phyloP scores from a whole-genome alignment of 1,140 invertebrate species.

The Bombus superbus region DNA sequence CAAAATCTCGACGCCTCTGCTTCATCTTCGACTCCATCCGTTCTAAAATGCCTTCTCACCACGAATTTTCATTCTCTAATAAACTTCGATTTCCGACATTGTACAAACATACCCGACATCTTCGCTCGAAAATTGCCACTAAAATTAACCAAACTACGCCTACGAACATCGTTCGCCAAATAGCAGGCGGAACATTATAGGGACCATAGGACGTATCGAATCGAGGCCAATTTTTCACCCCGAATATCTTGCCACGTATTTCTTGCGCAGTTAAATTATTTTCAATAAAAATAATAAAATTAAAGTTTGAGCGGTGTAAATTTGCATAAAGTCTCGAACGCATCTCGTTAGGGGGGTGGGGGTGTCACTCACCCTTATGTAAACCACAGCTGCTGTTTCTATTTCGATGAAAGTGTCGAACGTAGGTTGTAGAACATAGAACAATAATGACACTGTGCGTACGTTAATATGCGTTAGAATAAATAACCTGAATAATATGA shows the following conservation, averaged over 20 bases:
- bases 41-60: background rate
- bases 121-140: background rate
- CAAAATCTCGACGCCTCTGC: too few relatives aligned
- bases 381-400: background rate
- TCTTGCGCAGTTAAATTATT: background rate
- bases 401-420: background rate
- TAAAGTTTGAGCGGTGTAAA: background rate
- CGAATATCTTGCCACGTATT: too few relatives aligned
- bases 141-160: background rate
- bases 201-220: background rate
- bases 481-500: too few relatives aligned
- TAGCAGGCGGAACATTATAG: background rate
- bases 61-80: background rate
- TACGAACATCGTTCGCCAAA: background rate
- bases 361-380: too few relatives aligned
- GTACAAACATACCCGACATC: background rate
- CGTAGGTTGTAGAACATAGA: background rate
- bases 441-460: too few relatives aligned
- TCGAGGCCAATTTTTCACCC: background rate
- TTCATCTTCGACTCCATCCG: background rate
- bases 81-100: background rate
- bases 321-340: slow-evolving; percentile 11
- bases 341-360: background rate
- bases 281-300: background rate
- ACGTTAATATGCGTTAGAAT: too few relatives aligned